These are phyloP conservation scores for Odobenus rosmarus DNA, from an alignment of 2,113 vertebrate species.

Conservation along the genomic window DNA sequence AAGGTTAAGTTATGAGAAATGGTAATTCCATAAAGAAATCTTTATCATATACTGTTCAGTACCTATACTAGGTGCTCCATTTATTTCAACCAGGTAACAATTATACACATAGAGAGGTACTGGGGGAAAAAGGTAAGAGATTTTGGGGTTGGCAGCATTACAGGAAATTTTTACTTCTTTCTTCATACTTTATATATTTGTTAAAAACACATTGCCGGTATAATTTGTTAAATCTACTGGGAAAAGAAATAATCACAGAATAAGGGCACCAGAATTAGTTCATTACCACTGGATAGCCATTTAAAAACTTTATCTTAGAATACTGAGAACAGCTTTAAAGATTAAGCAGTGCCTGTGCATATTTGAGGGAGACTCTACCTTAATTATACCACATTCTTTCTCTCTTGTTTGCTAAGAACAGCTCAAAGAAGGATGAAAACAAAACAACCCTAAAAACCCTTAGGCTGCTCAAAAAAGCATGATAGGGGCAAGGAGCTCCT, in stretches of 20 bases:
- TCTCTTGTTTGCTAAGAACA: not conserved
- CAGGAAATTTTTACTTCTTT: not conserved
- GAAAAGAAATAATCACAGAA: not conserved
- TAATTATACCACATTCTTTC: not conserved
- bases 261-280: not conserved
- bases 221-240: not conserved
- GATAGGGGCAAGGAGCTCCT: not conserved
- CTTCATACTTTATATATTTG: not conserved
- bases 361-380: not conserved
- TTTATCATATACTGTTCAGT: not conserved
- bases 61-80: not conserved
- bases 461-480: not conserved
- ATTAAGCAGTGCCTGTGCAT: not conserved
- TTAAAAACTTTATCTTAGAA: not conserved
- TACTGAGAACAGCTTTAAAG: not conserved
- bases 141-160: not conserved
- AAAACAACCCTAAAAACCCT: not conserved
- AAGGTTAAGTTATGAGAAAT: not conserved
- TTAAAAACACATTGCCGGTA: not conserved
- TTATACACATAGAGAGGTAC: not conserved
- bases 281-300: not conserved
- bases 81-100: not conserved
- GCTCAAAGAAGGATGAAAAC: not conserved
- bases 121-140: not conserved
- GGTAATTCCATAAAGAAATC: conserved; percentile 29